Percentiles rank a stretch among this genome's conserved stretches.
phyloP scores from a whole-genome alignment of 2,797 vertebrate species.

The Sternotherus odoratus region DNA sequence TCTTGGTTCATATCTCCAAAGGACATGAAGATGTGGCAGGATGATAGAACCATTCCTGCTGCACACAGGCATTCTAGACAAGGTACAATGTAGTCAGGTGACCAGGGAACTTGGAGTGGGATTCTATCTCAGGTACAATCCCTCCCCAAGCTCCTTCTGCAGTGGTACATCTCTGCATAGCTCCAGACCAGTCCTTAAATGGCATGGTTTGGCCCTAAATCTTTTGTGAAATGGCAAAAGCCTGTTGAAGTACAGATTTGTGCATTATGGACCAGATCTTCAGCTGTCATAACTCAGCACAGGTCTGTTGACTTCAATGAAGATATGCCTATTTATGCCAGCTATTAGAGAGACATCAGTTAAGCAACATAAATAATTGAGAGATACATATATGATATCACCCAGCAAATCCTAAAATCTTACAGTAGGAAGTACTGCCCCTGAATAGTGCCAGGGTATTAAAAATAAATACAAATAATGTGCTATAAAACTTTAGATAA shows the following conservation, averaged over 20 bases:
- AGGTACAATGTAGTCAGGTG: neutral
- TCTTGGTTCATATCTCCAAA: neutral
- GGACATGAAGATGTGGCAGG: neutral
- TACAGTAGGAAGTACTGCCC: neutral
- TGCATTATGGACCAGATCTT: neutral
- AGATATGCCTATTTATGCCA: neutral
- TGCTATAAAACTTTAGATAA: neutral
- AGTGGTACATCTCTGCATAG: neutral
- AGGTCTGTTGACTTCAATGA: neutral
- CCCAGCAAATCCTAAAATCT: neutral
- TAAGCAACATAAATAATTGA: neutral
- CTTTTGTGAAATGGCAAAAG: neutral
- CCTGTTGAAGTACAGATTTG: neutral
- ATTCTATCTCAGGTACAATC: neutral
- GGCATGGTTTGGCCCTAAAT: neutral
- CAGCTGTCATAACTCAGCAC: neutral
- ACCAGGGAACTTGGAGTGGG: neutral
- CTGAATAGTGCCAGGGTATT: neutral
- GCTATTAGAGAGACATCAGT: neutral
- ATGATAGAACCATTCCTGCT: neutral
- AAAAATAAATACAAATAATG: neutral
- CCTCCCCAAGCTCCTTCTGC: neutral
- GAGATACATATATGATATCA: neutral
- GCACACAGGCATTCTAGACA: neutral
- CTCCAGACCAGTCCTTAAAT: neutral